phyloP scores from a whole-genome alignment of 2,113 vertebrate species.

The Campylorhamphus procurvoides region DNA sequence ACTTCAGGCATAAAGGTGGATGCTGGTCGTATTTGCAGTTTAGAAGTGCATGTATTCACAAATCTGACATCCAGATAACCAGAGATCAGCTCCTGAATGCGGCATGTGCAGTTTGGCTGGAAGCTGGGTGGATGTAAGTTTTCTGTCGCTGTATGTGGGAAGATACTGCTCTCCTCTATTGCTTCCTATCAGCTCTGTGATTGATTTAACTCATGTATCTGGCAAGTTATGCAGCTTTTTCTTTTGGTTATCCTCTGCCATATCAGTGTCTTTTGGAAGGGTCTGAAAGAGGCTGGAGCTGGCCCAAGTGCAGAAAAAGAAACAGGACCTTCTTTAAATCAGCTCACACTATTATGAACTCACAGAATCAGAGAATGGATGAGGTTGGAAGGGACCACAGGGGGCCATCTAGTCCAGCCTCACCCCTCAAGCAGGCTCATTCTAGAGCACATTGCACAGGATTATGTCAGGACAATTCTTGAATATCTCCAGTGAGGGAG shows the following conservation, averaged over 20 bases:
- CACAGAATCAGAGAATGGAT: background rate
- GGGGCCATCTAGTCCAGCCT: background rate
- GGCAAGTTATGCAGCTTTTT: background rate
- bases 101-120: background rate
- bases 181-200: background rate
- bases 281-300: background rate
- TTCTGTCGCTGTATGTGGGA: background rate
- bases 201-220: background rate
- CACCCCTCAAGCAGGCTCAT: background rate
- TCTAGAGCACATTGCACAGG: background rate
- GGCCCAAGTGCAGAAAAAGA: background rate
- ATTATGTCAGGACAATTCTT: background rate
- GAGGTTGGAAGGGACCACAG: background rate
- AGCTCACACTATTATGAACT: background rate
- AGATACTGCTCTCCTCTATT: background rate
- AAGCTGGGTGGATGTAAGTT: background rate
- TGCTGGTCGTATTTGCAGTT: background rate
- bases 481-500: background rate
- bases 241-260: background rate
- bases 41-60: background rate
- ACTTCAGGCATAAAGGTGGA: background rate
- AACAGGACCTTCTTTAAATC: background rate
- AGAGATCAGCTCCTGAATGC: background rate
- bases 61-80: background rate
- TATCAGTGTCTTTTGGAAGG: background rate